These are phyloP conservation scores for Listronotus oregonensis DNA, from an alignment of 1,140 invertebrate species.

Conservation along the genomic window DNA sequence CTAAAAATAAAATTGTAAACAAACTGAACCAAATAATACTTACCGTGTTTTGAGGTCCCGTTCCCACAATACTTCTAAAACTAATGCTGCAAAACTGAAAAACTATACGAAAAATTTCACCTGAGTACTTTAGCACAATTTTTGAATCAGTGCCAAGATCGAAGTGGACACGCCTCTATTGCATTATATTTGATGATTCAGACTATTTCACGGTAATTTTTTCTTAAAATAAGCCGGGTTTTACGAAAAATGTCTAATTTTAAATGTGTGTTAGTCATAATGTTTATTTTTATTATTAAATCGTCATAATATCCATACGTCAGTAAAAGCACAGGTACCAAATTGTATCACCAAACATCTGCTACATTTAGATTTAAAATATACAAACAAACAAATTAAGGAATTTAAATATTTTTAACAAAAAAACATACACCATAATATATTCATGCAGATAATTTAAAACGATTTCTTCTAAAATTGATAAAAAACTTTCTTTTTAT, in stretches of 20 bases:
- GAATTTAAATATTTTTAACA: neutral
- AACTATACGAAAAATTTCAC: constrained; percentile 16
- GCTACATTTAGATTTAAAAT: no score
- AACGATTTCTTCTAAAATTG: no score
- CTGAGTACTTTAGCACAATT: constrained; percentile 20
- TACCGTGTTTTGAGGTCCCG: constrained; percentile 4
- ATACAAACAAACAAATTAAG: no score
- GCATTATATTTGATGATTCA: constrained; percentile 20
- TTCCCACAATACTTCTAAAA: constrained; percentile 20
- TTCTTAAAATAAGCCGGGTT: neutral
- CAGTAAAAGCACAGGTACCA: no score
- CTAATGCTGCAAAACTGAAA: neutral
- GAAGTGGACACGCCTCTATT: constrained; percentile 5
- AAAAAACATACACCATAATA: no score
- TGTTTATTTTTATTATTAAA: no score
- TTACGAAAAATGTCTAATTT: neutral
- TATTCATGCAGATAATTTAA: no score
- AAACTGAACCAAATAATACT: neutral
- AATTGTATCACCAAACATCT: no score
- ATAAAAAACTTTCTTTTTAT: no score
- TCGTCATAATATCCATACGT: no score
- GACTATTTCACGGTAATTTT: constrained; percentile 4
- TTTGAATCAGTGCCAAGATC: constrained; percentile 22
- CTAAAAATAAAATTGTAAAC: constrained; percentile 9
- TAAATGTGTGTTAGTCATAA: neutral